phyloP scores from a whole-genome alignment of 2,888 invertebrate genomes.

The Drosophila kambysellisi region DNA sequence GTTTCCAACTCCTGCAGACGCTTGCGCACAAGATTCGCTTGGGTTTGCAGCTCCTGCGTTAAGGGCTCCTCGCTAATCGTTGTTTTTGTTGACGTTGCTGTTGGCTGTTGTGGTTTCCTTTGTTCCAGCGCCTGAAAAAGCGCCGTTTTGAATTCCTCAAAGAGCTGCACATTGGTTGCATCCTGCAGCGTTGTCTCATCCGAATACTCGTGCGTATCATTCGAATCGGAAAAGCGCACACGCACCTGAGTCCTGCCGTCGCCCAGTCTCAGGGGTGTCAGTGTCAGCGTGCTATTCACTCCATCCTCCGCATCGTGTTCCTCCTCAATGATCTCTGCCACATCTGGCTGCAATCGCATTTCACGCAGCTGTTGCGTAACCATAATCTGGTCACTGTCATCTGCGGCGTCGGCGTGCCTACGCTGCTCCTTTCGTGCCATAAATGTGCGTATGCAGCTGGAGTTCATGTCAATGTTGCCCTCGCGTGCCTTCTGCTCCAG shows the following conservation, averaged over 20 bases:
- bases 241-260: slow-evolving; percentile 56
- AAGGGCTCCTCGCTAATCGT: slow-evolving; percentile 40
- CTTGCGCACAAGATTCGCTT: slow-evolving; percentile 83
- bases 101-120: slow-evolving; percentile 36
- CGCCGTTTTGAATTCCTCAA: slow-evolving; percentile 76
- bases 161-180: slow-evolving; percentile 65
- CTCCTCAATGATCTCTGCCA: slow-evolving; percentile 35
- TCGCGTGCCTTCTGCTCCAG: slow-evolving; percentile 90
- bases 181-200: slow-evolving; percentile 56
- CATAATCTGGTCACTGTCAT: slow-evolving; percentile 67
- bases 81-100: not conserved
- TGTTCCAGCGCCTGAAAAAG: slow-evolving; percentile 76
- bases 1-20: slow-evolving; percentile 89
- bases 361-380: slow-evolving; percentile 57
- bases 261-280: slow-evolving; percentile 51
- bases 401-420: slow-evolving; percentile 83
- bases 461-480: slow-evolving; percentile 90
- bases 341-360: slow-evolving; percentile 66
- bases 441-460: slow-evolving; percentile 87
- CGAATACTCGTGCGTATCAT: slow-evolving; percentile 74
- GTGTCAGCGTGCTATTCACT: slow-evolving; percentile 33
- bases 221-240: slow-evolving; percentile 78
- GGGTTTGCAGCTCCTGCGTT: slow-evolving; percentile 66
- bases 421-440: slow-evolving; percentile 70
- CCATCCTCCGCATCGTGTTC: slow-evolving; percentile 30